Evolutionary conservation across 2,113 vertebrate genomes (phyloP), one percentile per base, ranked within the genome.

Genomic region (Syrmaticus mikado): DNA sequence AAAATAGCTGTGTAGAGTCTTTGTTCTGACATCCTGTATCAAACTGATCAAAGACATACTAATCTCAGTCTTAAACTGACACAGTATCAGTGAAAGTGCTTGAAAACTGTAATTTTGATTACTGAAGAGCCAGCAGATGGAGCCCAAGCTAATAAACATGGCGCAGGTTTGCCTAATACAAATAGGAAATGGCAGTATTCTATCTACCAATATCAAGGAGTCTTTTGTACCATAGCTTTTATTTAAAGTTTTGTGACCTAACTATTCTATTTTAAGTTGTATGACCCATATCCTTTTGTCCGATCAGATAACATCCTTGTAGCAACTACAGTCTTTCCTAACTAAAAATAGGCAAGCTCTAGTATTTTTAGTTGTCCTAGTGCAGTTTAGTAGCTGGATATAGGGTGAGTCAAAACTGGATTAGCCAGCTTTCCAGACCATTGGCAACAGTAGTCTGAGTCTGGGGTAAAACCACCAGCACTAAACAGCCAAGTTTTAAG

Each of bases 291-390:
- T 95, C 83, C 90, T 90, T 95, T 96, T 93, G 92, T 91, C 92
- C 64, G 87, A 94, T 91, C 87, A 91, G 79, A 86, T 94, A 94
- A 90, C 82, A 90, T 20, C 90, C 82, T 72, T 94, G 79, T 65
- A 67, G 91, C 68, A 81, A 55, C 85, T 86, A 72, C 82, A 81
- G 83, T 70, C 76, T 91, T 95, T 64, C 75, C 87, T 84, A 78
- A 79, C 96, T 96, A 96, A 96, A 95, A 95, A 95, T 96, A 94
- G 93, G 62, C 80, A 48, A 76, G 79, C 87, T 90, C 58, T 75
- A 94, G 25, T 95, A 97, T 97, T 94, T 96, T 94, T 95, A 97
- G 95, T 94, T 95, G 80, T 86, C 92, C 82, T 84, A 74, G 40
- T 93, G 92, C 61, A 88, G 46, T 92, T 94, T 65, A 95, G 80